Conservation (phyloP, 2,113 vertebrate species). For the Cettia cetti region DNA sequence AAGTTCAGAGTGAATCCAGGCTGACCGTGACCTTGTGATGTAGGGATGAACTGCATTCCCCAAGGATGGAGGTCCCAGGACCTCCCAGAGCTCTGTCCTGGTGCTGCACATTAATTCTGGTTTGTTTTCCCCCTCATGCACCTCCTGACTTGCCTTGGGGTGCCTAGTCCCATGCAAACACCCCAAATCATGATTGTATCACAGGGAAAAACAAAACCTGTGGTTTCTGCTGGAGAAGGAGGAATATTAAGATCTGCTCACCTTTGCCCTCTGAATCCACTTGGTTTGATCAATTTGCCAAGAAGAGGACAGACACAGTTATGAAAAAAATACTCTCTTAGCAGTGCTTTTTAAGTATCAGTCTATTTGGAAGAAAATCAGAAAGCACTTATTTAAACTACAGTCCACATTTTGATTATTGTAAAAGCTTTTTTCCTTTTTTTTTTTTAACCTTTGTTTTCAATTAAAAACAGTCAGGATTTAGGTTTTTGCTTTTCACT, state of each 20-base stretch:
- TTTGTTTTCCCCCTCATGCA: not conserved
- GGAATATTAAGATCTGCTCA: not conserved
- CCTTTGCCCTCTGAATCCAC: not conserved
- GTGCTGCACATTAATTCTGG: accelerated
- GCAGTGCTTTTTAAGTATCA: not conserved
- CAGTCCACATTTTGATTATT: not conserved
- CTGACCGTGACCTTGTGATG: not conserved
- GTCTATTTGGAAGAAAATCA: not conserved
- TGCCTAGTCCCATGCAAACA: not conserved
- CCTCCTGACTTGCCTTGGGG: not conserved
- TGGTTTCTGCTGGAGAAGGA: not conserved
- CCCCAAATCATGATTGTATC: not conserved
- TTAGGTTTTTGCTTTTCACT: constrained; percentile 9
- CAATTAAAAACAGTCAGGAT: not conserved
- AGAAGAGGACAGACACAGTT: not conserved
- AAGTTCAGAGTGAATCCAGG: not conserved
- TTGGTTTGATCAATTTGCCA: not conserved
- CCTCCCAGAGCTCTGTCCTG: not conserved
- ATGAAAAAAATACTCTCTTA: not conserved
- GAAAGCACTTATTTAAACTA: not conserved
- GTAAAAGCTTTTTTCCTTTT: not conserved
- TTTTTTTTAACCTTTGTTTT: not conserved
- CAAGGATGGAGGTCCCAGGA: not conserved
- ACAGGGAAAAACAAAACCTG: not conserved
- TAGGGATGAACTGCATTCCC: not conserved